phyloP scores from a whole-genome alignment of 2,113 vertebrate genomes.

The Cheilinus undulatus region DNA sequence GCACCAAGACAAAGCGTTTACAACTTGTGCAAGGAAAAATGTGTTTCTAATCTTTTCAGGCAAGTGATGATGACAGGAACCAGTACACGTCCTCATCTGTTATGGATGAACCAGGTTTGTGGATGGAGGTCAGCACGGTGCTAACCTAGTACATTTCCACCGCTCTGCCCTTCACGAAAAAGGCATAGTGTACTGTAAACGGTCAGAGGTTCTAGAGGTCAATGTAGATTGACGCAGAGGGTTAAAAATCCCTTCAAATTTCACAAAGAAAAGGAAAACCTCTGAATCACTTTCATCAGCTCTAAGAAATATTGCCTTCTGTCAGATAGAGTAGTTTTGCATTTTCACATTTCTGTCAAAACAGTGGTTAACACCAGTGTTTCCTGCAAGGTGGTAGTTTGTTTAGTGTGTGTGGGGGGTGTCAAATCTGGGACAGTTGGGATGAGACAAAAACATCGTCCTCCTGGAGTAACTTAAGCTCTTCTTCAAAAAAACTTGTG shows the following conservation, averaged over 20 bases:
- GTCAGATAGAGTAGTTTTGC: no score
- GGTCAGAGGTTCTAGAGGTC: constrained; percentile 1
- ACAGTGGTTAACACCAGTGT: no score
- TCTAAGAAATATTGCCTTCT: no score
- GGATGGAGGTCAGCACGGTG: constrained; percentile 61
- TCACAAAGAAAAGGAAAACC: no score
- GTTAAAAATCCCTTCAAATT: neutral
- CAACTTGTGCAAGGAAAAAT: constrained; percentile 80
- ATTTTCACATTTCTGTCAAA: no score
- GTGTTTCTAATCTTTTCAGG: constrained; percentile 82
- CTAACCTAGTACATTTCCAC: constrained; percentile 68
- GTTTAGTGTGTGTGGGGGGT: no score
- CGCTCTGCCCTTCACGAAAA: constrained; percentile 3
- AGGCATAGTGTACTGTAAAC: constrained; percentile 38
- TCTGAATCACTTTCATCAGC: no score
- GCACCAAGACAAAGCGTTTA: constrained; percentile 83
- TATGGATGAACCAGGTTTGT: constrained; percentile 67
- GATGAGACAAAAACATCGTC: no score
- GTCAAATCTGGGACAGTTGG: no score
- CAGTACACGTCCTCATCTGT: constrained; percentile 76
- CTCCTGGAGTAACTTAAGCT: no score
- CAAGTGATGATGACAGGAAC: constrained; percentile 82
- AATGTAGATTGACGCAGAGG: neutral
- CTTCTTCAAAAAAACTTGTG: no score
- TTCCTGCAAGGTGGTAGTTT: no score